Conservation (phyloP, 2,888 invertebrate genomes). For the Holacanthella duospinosa region DNA sequence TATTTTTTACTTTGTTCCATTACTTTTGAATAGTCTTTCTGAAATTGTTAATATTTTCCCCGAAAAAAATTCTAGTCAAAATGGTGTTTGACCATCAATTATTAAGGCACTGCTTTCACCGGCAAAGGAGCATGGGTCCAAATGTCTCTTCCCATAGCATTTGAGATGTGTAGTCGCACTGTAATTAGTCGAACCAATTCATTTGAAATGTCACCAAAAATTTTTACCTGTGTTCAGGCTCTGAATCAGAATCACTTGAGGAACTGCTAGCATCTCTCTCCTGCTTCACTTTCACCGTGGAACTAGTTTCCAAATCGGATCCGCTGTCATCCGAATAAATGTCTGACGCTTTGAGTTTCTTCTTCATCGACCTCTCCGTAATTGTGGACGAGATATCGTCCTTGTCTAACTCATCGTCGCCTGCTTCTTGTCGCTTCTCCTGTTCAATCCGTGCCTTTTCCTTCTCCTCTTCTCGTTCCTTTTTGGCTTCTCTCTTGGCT, state of each 20-base stretch:
- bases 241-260: constrained; percentile 39
- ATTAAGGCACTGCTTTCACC: no score
- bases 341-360: constrained; percentile 84
- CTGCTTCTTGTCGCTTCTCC: constrained; percentile 41
- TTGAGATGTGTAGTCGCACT: no score
- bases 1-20: no score
- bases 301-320: constrained; percentile 56
- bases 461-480: constrained; percentile 52
- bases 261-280: constrained; percentile 18
- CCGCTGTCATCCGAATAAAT: constrained; percentile 81
- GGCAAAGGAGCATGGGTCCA: no score
- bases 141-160: no score
- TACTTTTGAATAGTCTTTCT: no score
- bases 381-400: constrained; percentile 23
- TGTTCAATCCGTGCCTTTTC: constrained; percentile 45
- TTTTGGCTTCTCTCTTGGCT: constrained; percentile 81
- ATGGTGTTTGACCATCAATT: no score
- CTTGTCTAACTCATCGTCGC: constrained; percentile 48
- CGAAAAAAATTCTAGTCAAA: no score
- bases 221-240: constrained; percentile 43
- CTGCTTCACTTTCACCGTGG: constrained; percentile 20
- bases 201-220: not conserved
- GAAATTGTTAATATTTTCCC: no score
- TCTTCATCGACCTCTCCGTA: constrained; percentile 50
- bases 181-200: no score